These are phyloP conservation scores for Psittacula cyanocephala DNA, from an alignment of 2,113 vertebrate genomes.

Conservation along the genomic window DNA sequence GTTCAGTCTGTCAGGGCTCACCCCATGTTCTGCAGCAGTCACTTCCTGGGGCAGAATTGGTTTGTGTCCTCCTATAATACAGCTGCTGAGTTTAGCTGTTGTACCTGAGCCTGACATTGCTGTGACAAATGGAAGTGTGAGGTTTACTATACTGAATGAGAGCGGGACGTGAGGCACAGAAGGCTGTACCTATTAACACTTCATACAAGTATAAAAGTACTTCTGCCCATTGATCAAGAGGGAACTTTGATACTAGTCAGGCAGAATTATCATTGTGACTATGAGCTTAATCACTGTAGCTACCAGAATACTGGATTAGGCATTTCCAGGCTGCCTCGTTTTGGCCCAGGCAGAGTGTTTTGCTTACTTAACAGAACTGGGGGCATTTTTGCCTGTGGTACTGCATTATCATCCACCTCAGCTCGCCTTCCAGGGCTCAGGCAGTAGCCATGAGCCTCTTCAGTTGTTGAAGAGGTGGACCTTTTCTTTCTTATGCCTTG, in stretches of 20 bases:
- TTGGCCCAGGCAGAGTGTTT: neutral
- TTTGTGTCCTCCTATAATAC: neutral
- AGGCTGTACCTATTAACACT: neutral
- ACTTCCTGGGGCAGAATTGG: neutral
- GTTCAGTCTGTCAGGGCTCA: neutral
- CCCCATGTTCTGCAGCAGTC: neutral
- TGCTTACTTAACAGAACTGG: neutral
- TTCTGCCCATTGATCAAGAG: neutral
- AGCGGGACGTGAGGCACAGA: neutral
- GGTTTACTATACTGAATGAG: neutral
- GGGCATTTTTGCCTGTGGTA: neutral
- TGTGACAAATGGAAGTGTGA: neutral
- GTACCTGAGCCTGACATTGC: neutral
- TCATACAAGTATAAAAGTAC: neutral
- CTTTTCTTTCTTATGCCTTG: neutral
- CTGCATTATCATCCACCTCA: neutral
- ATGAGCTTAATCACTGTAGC: neutral
- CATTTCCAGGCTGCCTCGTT: neutral
- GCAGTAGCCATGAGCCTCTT: neutral
- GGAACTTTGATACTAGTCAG: neutral
- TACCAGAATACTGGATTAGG: neutral
- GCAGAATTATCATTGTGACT: neutral
- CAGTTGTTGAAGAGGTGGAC: neutral
- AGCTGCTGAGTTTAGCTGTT: neutral
- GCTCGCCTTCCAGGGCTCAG: neutral